These are phyloP conservation scores for Lymantria monacha DNA, from an alignment of 2,888 invertebrate species.

Conservation along the genomic window DNA sequence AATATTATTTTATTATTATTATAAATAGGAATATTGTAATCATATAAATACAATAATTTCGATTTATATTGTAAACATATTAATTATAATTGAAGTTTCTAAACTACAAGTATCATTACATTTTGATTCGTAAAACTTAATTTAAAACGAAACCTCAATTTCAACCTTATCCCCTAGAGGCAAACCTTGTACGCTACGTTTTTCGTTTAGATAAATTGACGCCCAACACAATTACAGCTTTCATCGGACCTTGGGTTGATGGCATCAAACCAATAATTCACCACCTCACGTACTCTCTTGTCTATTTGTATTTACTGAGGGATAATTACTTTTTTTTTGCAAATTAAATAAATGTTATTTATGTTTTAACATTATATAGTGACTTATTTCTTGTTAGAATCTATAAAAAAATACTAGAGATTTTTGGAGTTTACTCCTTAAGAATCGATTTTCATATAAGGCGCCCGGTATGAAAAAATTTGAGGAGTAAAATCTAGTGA, in stretches of 20 bases:
- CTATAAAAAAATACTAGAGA: too few species aligned
- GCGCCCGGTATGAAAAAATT: too few species aligned
- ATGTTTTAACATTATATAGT: background rate
- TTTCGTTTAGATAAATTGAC: constrained; percentile 8
- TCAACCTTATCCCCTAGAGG: constrained; percentile 2
- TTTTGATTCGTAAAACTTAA: constrained; percentile 1
- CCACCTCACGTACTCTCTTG: background rate
- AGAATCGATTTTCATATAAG: too few species aligned
- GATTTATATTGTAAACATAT: too few species aligned
- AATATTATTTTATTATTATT: too few species aligned
- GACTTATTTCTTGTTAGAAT: background rate
- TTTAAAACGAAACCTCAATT: constrained; percentile 3
- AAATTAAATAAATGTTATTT: background rate
- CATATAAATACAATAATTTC: too few species aligned
- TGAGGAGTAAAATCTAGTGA: too few species aligned
- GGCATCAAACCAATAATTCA: constrained; percentile 3
- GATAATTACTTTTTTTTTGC: constrained; percentile 1
- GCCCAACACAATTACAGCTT: constrained; percentile 8
- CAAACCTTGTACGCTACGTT: constrained; percentile 1
- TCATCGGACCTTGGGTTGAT: constrained; percentile 5
- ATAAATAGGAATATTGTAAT: too few species aligned
- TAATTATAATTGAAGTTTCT: background rate
- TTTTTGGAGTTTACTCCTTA: too few species aligned
- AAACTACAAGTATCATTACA: background rate
- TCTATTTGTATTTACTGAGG: constrained; percentile 3